phyloP scores from a whole-genome alignment of 2,888 invertebrate genomes.

The Drosophila testacea region DNA sequence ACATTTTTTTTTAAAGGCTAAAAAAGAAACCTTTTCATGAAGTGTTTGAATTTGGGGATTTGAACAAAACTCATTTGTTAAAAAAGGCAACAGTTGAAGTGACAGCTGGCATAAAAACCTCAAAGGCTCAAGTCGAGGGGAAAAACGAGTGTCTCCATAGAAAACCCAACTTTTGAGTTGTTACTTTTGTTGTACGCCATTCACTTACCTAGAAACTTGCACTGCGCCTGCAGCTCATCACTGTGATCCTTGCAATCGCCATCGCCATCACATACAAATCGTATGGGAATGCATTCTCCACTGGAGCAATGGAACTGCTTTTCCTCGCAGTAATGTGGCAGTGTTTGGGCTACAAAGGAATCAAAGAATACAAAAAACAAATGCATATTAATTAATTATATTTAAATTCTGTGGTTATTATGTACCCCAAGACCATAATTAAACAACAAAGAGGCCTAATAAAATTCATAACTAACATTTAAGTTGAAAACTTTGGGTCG shows the following conservation, averaged over 20 bases:
- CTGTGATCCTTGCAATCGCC: conserved; percentile 93
- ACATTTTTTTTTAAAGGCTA: conserved; percentile 2
- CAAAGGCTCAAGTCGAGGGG: conserved; percentile 18
- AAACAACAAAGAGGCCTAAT: conserved; percentile 55
- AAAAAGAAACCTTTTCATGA: conserved; percentile 13
- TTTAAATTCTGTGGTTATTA: conserved; percentile 50
- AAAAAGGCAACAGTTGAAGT: conserved; percentile 32
- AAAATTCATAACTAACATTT: conserved; percentile 81
- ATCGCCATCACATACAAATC: conserved; percentile 92
- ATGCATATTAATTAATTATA: conserved; percentile 75
- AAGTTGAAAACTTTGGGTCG: conserved; percentile 78
- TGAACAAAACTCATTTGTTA: conserved; percentile 40
- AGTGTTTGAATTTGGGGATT: conserved; percentile 20
- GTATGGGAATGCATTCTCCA: conserved; percentile 91
- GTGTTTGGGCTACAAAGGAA: conserved; percentile 72
- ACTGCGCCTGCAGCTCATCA: conserved; percentile 91
- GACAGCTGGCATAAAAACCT: conserved; percentile 26
- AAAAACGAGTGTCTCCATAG: neutral
- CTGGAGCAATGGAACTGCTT: conserved; percentile 92
- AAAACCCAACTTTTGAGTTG: neutral
- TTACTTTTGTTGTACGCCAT: neutral
- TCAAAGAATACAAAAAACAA: conserved; percentile 44
- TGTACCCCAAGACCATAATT: conserved; percentile 47
- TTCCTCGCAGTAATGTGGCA: conserved; percentile 79
- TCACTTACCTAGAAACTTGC: conserved; percentile 87